phyloP scores from a whole-genome alignment of 2,113 vertebrate species.

The Spermophilus dauricus region DNA sequence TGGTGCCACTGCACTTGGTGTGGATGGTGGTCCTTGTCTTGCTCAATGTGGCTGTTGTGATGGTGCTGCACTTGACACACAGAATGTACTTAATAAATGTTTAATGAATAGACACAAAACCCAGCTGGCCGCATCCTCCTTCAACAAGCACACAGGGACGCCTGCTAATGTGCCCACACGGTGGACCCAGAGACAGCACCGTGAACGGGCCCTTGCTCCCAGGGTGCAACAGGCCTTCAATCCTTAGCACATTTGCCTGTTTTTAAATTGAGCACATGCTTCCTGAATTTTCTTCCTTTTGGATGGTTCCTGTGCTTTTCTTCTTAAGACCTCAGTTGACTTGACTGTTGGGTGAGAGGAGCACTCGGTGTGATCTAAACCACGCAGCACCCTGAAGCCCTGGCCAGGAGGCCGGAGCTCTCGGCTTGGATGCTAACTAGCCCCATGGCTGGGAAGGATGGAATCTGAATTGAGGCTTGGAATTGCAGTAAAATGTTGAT shows the following conservation, averaged over 20 bases:
- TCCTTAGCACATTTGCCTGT: not conserved
- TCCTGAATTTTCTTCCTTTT: not conserved
- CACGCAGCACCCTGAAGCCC: rapidly evolving
- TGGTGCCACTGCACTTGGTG: not conserved
- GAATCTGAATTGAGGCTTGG: not conserved
- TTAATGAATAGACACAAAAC: not conserved
- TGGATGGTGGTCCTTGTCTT: not conserved
- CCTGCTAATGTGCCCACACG: not conserved
- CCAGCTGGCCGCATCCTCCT: not conserved
- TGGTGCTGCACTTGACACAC: not conserved
- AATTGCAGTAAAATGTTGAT: not conserved
- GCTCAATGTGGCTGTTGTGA: not conserved
- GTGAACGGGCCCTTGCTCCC: not conserved
- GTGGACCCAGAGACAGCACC: rapidly evolving
- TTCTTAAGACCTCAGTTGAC: not conserved
- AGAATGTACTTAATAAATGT: not conserved
- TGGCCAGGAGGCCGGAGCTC: too few species aligned
- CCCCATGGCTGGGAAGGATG: not conserved
- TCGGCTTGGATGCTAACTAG: too few species aligned
- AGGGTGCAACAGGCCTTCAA: not conserved
- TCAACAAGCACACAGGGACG: not conserved
- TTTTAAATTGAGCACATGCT: not conserved
- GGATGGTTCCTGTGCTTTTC: rapidly evolving
- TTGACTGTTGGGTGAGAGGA: not conserved
- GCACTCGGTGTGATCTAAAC: rapidly evolving